Conservation (phyloP, 2,113 vertebrate genomes). For the Procapra przewalskii region DNA sequence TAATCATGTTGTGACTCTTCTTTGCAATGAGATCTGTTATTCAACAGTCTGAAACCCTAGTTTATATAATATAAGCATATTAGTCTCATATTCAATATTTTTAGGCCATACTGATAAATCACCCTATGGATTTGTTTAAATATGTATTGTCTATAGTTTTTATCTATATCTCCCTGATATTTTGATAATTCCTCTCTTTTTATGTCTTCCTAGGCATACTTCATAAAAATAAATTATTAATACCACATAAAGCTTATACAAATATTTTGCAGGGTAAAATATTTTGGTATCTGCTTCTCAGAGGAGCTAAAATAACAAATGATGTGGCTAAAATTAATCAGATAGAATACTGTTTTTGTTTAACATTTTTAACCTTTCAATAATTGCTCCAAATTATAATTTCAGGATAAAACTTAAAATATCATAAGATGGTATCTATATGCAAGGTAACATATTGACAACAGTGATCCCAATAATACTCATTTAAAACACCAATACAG, state of each 20-base stretch:
- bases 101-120: neutral
- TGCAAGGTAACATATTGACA: neutral
- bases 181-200: neutral
- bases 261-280: neutral
- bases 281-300: neutral
- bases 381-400: neutral
- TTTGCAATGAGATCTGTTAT: neutral
- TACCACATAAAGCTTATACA: neutral
- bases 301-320: neutral
- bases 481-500: neutral
- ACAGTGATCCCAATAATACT: neutral
- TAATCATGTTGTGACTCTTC: fast-evolving
- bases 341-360: neutral
- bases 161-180: neutral
- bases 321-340: neutral
- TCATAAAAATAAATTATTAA: neutral
- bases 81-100: neutral
- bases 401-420: neutral
- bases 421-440: neutral
- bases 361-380: neutral
- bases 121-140: neutral
- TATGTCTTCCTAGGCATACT: neutral
- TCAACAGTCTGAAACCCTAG: neutral
- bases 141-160: neutral
- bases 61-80: neutral